Conservation (phyloP, 1,140 invertebrate genomes). For the Asobara japonica region DNA sequence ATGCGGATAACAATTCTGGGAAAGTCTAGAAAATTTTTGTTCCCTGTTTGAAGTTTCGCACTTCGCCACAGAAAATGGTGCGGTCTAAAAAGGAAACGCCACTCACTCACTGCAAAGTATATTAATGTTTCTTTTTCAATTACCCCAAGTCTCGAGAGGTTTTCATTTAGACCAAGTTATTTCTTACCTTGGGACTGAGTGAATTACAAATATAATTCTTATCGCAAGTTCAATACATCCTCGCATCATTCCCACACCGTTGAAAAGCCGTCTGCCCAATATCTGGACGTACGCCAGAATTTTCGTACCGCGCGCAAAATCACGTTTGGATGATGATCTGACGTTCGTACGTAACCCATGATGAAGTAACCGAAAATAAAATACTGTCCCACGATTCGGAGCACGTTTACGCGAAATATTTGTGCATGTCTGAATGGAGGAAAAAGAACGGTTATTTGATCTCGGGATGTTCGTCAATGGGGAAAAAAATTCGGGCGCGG, state of each 20-base stretch:
- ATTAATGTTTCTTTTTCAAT: neutral
- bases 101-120: neutral
- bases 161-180: neutral
- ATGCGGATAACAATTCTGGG: too few relatives aligned
- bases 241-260: neutral
- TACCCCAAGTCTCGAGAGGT: neutral
- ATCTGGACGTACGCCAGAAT: slow-evolving; percentile 52
- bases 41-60: too few relatives aligned
- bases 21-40: too few relatives aligned
- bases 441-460: too few relatives aligned
- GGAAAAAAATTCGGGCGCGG: too few relatives aligned
- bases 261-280: slow-evolving; percentile 35
- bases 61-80: neutral
- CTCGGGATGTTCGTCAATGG: too few relatives aligned
- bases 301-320: slow-evolving; percentile 55
- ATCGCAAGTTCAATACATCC: slow-evolving; percentile 56
- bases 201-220: slow-evolving; percentile 18
- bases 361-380: slow-evolving; percentile 55
- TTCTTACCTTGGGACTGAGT: neutral
- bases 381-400: slow-evolving; percentile 42
- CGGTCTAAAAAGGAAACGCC: neutral
- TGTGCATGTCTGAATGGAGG: too few relatives aligned
- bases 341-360: slow-evolving; percentile 47
- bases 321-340: slow-evolving; percentile 49
- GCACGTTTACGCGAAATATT: slow-evolving; percentile 4